Evolutionary conservation across 2,888 invertebrate species (phyloP).

Genomic region (Cosmia trapezina): DNA sequence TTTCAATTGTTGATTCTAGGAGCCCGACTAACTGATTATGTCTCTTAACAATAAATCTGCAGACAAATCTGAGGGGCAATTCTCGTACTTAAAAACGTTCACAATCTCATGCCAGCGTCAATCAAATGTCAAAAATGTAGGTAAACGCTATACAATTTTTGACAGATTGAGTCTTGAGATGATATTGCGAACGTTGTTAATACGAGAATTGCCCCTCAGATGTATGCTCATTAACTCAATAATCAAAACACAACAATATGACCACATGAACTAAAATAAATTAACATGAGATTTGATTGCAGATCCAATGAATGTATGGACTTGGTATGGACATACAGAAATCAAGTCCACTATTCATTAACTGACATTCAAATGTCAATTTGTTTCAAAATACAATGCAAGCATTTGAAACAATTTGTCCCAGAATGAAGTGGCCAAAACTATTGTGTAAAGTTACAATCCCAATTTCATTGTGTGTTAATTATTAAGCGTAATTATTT

Average conservation of each 20-base stretch:
- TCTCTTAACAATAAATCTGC: background rate
- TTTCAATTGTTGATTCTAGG: background rate
- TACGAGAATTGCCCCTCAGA: no score
- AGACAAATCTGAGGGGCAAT: no score
- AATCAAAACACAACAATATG: background rate
- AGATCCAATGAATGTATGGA: background rate
- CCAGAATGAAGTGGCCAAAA: background rate
- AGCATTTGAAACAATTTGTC: conserved; percentile 8
- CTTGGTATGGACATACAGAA: background rate
- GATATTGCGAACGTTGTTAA: no score
- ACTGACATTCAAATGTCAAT: background rate
- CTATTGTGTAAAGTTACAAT: conserved; percentile 16
- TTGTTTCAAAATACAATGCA: conserved; percentile 14
- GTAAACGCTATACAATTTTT: no score
- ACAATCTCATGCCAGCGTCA: no score
- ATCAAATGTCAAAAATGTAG: no score
- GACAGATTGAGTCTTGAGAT: no score
- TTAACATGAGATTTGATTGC: background rate
- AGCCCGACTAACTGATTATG: background rate
- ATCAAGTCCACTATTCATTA: background rate
- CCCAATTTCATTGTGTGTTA: conserved; percentile 36
- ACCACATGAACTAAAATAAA: background rate
- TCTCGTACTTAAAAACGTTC: no score
- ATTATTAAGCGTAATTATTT: conserved; percentile 27
- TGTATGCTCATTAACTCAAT: background rate